Evolutionary conservation across 1,140 invertebrate species (phyloP).

Genomic region (Tetranychus urticae): DNA sequence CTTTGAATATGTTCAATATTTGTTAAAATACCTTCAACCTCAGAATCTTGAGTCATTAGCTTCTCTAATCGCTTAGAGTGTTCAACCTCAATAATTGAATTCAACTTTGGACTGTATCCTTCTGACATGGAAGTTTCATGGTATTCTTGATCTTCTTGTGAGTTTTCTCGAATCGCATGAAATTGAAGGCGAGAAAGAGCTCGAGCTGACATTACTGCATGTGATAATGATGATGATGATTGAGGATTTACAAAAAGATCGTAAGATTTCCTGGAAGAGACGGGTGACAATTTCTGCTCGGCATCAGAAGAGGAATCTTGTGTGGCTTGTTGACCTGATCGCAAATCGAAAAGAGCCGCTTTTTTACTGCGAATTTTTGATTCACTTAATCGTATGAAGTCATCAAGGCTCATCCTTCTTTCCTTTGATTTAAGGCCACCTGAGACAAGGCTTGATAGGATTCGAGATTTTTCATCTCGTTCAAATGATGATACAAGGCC

Average conservation of each 20-base stretch:
- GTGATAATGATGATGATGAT: no score
- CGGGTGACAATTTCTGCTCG: not conserved
- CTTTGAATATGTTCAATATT: constrained; percentile 3
- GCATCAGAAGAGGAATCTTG: not conserved
- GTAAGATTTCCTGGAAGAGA: not conserved
- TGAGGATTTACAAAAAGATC: not conserved
- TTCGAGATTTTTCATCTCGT: not conserved
- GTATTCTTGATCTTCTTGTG: constrained; percentile 1
- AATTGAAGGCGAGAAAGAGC: not conserved
- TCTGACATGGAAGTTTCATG: not conserved
- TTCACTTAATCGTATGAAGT: constrained; percentile 40
- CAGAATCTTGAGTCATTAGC: constrained; percentile 1
- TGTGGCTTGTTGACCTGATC: not conserved
- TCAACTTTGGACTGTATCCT: not conserved
- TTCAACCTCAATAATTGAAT: not conserved
- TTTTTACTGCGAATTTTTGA: not conserved
- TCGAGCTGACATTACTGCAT: not conserved
- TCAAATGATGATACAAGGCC: not conserved
- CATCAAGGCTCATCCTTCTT: constrained; percentile 23
- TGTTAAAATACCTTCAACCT: not conserved
- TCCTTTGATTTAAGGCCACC: constrained; percentile 6
- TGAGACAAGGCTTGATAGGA: not conserved
- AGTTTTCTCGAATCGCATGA: constrained; percentile 1
- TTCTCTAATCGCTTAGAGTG: not conserved
- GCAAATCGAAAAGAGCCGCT: not conserved